phyloP scores from a whole-genome alignment of 2,113 vertebrate genomes.

The Amia ocellicauda region DNA sequence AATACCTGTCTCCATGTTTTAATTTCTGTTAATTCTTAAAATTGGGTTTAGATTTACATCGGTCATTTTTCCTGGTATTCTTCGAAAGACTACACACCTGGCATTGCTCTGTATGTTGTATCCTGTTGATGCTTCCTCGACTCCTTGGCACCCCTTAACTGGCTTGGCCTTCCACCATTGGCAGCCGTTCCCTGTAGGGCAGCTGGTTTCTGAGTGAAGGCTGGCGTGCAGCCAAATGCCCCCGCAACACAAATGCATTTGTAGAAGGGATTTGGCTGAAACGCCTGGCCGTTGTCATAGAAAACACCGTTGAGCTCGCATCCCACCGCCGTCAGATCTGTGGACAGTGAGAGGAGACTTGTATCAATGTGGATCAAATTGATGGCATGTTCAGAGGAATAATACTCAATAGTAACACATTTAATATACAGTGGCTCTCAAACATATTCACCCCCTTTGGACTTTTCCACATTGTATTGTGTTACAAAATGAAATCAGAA shows the following conservation, averaged over 20 bases:
- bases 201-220: constrained; percentile 67
- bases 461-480: too few species aligned
- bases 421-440: too few species aligned
- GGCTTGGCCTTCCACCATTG: constrained; percentile 45
- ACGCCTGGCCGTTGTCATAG: constrained; percentile 84
- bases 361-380: neutral
- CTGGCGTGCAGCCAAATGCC: constrained; percentile 85
- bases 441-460: too few species aligned
- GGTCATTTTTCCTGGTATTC: constrained; percentile 31
- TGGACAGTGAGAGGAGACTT: constrained; percentile 27
- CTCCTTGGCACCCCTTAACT: constrained; percentile 45
- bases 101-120: constrained; percentile 67
- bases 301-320: constrained; percentile 83
- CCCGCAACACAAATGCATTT: constrained; percentile 89
- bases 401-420: too few species aligned
- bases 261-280: constrained; percentile 81
- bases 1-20: too few species aligned
- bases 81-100: constrained; percentile 76
- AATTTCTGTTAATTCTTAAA: too few species aligned
- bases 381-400: too few species aligned
- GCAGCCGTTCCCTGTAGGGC: constrained; percentile 51
- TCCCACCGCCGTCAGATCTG: constrained; percentile 88
- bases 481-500: too few species aligned
- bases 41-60: too few species aligned
- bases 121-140: constrained; percentile 64